Percentiles rank a stretch among this genome's conserved stretches.
phyloP scores from a whole-genome alignment of 2,888 invertebrate species.

The Galeruca laticollis region DNA sequence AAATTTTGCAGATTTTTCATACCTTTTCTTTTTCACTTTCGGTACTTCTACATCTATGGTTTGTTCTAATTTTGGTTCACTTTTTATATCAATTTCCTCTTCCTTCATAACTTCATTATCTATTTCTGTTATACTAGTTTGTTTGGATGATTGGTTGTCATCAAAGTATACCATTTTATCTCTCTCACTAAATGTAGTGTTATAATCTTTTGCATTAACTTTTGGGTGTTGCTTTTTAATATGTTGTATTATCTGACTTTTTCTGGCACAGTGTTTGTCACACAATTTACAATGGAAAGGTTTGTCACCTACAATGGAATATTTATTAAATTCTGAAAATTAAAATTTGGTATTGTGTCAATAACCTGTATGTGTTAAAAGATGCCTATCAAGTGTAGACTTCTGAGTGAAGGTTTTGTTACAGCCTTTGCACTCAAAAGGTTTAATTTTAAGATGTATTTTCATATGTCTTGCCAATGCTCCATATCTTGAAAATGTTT shows the following conservation, averaged over 20 bases:
- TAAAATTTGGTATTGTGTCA: neutral
- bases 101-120: neutral
- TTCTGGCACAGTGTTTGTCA: conserved; percentile 39
- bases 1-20: neutral
- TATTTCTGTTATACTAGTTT: neutral
- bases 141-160: neutral
- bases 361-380: conserved; percentile 43
- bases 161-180: conserved; percentile 24
- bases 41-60: conserved; percentile 3
- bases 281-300: conserved; percentile 44
- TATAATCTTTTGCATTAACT: conserved; percentile 28
- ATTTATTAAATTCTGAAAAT: neutral
- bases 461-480: conserved; percentile 41
- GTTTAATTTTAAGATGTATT: conserved; percentile 40
- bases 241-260: conserved; percentile 44
- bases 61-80: neutral
- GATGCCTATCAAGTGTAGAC: conserved; percentile 40
- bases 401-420: conserved; percentile 43
- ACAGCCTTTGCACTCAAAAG: conserved; percentile 40
- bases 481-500: conserved; percentile 36
- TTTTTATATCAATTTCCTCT: neutral
- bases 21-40: conserved; percentile 24
- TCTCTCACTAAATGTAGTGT: conserved; percentile 35
- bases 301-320: conserved; percentile 36
- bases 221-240: conserved; percentile 44